Conservation (phyloP, 2,888 invertebrate species). For the Odontomyia ornata region DNA sequence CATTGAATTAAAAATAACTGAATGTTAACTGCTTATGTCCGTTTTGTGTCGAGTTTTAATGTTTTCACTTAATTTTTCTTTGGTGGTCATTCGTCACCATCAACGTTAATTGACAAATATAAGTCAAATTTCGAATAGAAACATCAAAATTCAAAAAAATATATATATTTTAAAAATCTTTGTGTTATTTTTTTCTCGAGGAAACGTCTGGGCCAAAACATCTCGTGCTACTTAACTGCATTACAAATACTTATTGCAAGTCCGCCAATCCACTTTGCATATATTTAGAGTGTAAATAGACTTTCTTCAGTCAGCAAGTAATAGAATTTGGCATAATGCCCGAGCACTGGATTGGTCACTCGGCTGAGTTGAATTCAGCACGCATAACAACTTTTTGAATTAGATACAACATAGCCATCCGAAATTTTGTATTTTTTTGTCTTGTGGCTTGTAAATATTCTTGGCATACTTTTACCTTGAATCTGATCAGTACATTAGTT, state of each 20-base stretch:
- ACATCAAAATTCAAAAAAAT: too few species aligned
- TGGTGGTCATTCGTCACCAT: too few species aligned
- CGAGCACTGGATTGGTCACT: conserved; percentile 3
- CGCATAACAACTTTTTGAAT: background rate
- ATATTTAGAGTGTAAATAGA: conserved; percentile 18
- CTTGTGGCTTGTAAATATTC: background rate
- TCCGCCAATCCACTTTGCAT: conserved; percentile 1
- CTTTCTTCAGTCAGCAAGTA: conserved; percentile 25
- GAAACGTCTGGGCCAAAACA: background rate
- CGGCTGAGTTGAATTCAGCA: conserved; percentile 8
- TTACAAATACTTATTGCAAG: background rate
- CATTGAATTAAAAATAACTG: too few species aligned
- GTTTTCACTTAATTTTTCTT: too few species aligned
- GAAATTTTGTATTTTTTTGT: background rate
- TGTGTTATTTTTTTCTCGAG: background rate
- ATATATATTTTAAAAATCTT: background rate
- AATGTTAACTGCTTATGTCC: too few species aligned
- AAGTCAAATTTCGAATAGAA: too few species aligned
- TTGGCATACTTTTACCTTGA: conserved; percentile 37
- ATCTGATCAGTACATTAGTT: background rate
- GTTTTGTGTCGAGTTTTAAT: too few species aligned
- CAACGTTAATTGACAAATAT: too few species aligned
- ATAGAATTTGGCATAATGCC: conserved; percentile 26
- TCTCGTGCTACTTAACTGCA: background rate
- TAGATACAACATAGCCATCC: background rate